Percentiles rank a stretch among this genome's conserved stretches.
phyloP scores from a whole-genome alignment of 1,140 invertebrate species.

The Ladona fulva region DNA sequence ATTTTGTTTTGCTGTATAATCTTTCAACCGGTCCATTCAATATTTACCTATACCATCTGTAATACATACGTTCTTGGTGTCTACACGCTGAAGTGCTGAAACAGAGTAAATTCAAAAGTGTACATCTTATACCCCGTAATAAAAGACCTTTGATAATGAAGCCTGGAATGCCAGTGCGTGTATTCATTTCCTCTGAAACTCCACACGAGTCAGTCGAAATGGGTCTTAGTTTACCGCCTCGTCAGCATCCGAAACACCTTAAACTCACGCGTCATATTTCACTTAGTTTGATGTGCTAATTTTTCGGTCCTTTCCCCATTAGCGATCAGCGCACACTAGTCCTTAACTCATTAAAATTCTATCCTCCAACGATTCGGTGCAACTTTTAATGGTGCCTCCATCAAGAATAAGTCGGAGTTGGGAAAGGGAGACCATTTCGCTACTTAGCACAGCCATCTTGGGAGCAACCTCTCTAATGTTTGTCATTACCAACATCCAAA shows the following conservation, averaged over 20 bases:
- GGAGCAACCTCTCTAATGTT: not conserved
- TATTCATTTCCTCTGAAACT: no score
- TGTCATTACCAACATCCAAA: not conserved
- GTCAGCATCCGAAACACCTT: not conserved
- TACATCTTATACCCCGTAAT: no score
- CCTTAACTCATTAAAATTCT: not conserved
- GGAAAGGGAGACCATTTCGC: constrained; percentile 2
- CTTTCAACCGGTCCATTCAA: no score
- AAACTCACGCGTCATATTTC: not conserved
- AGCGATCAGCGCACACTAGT: not conserved
- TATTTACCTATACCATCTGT: no score
- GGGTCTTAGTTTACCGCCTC: no score
- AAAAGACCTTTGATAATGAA: no score
- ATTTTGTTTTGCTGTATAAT: no score
- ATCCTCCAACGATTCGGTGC: not conserved
- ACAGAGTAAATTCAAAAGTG: no score
- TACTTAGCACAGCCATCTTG: constrained; percentile 1
- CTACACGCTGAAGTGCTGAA: no score
- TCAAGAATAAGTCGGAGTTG: not conserved
- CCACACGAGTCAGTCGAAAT: no score
- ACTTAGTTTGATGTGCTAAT: not conserved
- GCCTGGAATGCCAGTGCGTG: no score
- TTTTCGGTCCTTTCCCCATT: not conserved
- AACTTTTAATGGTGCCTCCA: not conserved
- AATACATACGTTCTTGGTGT: no score